Base-by-base conservation (phyloP, 2,113 vertebrate genomes). In the Eira barbara region DNA sequence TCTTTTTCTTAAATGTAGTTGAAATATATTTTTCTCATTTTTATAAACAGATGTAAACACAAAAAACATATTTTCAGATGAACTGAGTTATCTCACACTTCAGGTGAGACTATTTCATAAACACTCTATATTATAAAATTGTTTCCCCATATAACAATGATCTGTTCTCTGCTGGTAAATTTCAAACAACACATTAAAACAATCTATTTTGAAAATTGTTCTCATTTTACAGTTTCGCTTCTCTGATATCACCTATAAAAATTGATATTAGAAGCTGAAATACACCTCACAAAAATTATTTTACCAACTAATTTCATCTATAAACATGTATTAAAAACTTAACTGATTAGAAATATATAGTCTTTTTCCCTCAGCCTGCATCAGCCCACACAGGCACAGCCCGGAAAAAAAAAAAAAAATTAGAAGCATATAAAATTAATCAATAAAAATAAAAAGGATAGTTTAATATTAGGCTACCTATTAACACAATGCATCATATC, bases 141-240 rank as follows among this genome's bases (percentile, higher is more conserved):
- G 31, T 89, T 91, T 97, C 47, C 18, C 36, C 23, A 78, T 94
- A 69, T 92, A 97, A 2, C 80, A 94, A 49, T 90, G 11, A 5
- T 31, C 7, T 80, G 21, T 97, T 96, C 86, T 94, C 21, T 61
- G 65, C 15, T 89, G 52, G 45, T 86, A 83, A 94, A 89, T 83
- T 89, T 96, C 59, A 95, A 95, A 42, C 7, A 97, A 63, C 80
- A 97, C 97, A 94, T 97, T 97, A 98, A 98, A 96, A 89, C 89
- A 85, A 96, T 97, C 74, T 82, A 61, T 96, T 96, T 94, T 97
- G 74, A 81, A 80, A 39, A 85, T 67, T 92, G 45, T 57, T 92
- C 17, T 88, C 92, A 63, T 49, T 93, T 96, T 96, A 52, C 2
- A 59, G 63, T 49, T 94, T 80, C 4, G 85, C 12, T 92, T 96